phyloP scores from a whole-genome alignment of 2,888 invertebrate genomes.

The Drosophila nr. perissopoda region DNA sequence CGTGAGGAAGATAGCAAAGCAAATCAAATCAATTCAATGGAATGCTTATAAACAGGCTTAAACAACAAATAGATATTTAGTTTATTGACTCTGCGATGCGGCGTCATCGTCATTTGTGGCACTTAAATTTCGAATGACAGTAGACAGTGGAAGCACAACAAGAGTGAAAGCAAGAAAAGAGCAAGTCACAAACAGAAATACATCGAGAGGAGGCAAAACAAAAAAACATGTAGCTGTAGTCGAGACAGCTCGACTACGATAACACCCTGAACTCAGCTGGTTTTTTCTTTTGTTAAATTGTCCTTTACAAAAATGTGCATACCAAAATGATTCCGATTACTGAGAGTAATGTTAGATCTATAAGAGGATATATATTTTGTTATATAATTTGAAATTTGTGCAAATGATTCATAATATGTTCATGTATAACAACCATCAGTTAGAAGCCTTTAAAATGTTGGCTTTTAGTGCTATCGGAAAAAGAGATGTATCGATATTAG shows the following conservation, averaged over 20 bases:
- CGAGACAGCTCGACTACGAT: background rate
- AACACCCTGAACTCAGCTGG: background rate
- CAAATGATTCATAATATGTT: background rate
- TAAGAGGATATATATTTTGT: background rate
- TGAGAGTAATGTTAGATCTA: background rate
- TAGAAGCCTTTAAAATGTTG: background rate
- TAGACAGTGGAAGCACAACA: conserved; percentile 21
- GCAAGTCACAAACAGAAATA: conserved; percentile 60
- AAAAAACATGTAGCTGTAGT: background rate
- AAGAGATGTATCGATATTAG: background rate
- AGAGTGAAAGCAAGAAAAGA: conserved; percentile 61
- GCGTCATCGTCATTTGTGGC: conserved; percentile 50
- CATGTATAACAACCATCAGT: background rate
- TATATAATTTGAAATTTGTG: no score
- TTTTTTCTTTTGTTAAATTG: background rate
- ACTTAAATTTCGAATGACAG: conserved; percentile 44
- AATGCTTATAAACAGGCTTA: conserved; percentile 19
- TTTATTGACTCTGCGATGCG: conserved; percentile 69
- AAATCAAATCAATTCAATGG: conserved; percentile 28
- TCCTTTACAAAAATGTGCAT: background rate
- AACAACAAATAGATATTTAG: conserved; percentile 16
- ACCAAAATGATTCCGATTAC: background rate
- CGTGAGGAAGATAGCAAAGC: conserved; percentile 26
- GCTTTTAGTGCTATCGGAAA: background rate
- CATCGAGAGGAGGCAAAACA: conserved; percentile 14